Evolutionary conservation across 2,113 vertebrate genomes (phyloP).

Genomic region (Stomatorhinus ivindoensis): DNA sequence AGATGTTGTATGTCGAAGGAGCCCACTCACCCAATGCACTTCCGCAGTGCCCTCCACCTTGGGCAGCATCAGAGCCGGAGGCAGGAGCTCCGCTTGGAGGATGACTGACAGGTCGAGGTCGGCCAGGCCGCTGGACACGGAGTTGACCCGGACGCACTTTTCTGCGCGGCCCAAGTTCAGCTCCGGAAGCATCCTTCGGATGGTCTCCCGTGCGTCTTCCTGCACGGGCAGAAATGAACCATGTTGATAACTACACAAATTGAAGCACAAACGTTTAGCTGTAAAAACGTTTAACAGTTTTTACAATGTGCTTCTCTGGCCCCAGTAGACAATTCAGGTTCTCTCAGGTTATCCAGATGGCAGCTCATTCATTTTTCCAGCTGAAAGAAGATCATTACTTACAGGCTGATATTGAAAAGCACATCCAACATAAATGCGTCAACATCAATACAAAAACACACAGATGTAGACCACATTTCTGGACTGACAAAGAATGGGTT

Average conservation of each 20-base stretch:
- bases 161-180: constrained; percentile 76
- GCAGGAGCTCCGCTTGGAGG: constrained; percentile 69
- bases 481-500: background rate
- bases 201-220: constrained; percentile 76
- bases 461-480: background rate
- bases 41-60: constrained; percentile 83
- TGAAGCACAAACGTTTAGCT: background rate
- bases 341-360: background rate
- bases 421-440: background rate
- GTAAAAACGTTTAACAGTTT: background rate
- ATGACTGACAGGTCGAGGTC: constrained; percentile 77
- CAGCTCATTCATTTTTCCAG: background rate
- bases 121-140: constrained; percentile 82
- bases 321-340: background rate
- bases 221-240: constrained; percentile 36
- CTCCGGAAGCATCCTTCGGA: constrained; percentile 71
- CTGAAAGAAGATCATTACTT: background rate
- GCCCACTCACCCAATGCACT: constrained; percentile 78
- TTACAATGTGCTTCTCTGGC: background rate
- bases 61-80: constrained; percentile 88
- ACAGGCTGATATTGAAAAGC: background rate
- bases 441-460: background rate
- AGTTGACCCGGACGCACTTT: constrained; percentile 89
- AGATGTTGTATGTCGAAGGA: background rate
- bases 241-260: no score